A percentile compares a stretch with the other conserved stretches of the same genome.
These are phyloP conservation scores for Nomada hirtipes DNA, from an alignment of 2,888 invertebrate species.

Conservation along the genomic window DNA sequence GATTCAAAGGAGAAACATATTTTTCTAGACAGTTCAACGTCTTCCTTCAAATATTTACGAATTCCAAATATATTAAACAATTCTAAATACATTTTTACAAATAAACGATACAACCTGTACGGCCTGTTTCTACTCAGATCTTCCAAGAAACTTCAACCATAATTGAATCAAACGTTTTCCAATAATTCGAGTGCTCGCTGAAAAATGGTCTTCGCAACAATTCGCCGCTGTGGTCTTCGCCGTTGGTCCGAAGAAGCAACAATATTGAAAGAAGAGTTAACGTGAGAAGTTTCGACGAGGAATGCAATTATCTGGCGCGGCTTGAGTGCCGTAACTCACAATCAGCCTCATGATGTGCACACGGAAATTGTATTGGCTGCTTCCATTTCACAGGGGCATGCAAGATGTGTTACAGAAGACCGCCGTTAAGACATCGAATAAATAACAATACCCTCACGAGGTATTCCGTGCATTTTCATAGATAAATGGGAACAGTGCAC, in stretches of 20 bases:
- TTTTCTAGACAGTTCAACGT: too few relatives aligned
- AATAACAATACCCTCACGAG: background rate
- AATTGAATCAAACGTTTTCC: background rate
- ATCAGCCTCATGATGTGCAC: constrained; percentile 1
- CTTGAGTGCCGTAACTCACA: constrained; percentile 18
- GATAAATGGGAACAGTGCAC: background rate
- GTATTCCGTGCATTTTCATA: background rate
- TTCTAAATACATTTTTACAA: too few relatives aligned
- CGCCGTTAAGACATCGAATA: constrained; percentile 2
- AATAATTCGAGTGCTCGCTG: background rate
- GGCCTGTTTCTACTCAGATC: too few relatives aligned
- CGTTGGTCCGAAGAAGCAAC: background rate
- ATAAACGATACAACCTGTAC: too few relatives aligned
- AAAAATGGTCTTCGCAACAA: constrained; percentile 6
- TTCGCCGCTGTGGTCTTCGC: background rate
- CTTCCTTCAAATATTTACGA: too few relatives aligned
- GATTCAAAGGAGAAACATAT: too few relatives aligned
- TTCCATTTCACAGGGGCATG: constrained; percentile 6
- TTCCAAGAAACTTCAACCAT: too few relatives aligned
- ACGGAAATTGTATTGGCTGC: constrained; percentile 18
- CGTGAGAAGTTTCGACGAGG: constrained; percentile 17
- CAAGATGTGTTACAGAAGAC: background rate
- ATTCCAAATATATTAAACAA: too few relatives aligned
- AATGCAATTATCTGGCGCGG: constrained; percentile 33
- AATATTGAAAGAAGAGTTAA: constrained; percentile 25